Conservation (phyloP, 1,140 invertebrate genomes). For the Pseudomyrmex pallidus region DNA sequence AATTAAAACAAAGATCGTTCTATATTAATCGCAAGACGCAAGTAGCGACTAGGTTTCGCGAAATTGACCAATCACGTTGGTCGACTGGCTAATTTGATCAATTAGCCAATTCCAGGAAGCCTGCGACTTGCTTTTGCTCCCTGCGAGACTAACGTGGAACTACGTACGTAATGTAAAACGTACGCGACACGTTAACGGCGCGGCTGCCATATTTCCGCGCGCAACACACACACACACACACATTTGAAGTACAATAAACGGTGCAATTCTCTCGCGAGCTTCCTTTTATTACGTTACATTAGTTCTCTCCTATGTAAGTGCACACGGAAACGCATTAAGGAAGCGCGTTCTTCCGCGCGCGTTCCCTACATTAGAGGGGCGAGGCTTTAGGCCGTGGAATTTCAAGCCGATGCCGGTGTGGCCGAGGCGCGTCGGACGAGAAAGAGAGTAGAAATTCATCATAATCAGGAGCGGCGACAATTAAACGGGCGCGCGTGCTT, state of each 20-base stretch:
- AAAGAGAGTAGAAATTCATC: conserved; percentile 51
- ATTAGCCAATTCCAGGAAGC: too few relatives aligned
- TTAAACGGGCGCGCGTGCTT: conserved; percentile 60
- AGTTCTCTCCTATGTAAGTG: neutral
- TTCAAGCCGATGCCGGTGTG: conserved; percentile 41
- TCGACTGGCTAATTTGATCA: too few relatives aligned
- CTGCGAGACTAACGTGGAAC: too few relatives aligned
- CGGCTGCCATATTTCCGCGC: conserved; percentile 3
- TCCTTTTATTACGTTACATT: neutral
- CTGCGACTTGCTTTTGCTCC: too few relatives aligned
- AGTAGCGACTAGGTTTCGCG: too few relatives aligned
- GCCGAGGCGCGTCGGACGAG: conserved; percentile 25
- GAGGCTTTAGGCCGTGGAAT: neutral
- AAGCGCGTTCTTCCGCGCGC: conserved; percentile 12
- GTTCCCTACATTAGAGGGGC: neutral
- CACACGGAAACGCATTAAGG: conserved; percentile 31
- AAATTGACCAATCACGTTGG: too few relatives aligned
- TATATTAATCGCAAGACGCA: too few relatives aligned
- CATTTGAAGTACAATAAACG: conserved; percentile 4
- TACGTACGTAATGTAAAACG: too few relatives aligned
- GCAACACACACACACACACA: neutral
- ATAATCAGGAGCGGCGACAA: conserved; percentile 61
- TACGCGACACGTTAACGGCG: conserved; percentile 30
- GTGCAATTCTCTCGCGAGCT: neutral
- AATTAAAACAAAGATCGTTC: conserved; percentile 53